These are phyloP conservation scores for Pseudopodoces humilis DNA, from an alignment of 2,113 vertebrate species.

Conservation along the genomic window DNA sequence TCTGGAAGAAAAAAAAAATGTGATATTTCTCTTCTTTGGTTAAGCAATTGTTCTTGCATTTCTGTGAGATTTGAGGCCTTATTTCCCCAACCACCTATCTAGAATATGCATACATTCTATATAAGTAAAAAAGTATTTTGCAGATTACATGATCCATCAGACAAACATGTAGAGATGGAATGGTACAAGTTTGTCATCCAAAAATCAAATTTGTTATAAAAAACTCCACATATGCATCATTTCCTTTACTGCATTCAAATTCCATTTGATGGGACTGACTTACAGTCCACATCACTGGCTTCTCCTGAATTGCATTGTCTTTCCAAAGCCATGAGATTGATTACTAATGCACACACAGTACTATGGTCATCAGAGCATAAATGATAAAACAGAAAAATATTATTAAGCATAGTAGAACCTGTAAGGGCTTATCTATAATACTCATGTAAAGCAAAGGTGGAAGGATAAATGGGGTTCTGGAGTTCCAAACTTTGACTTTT, in stretches of 20 bases:
- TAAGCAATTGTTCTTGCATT: neutral
- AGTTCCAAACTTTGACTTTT: neutral
- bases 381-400: neutral
- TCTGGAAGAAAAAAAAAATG: neutral
- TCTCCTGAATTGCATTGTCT: neutral
- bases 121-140: neutral
- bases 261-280: neutral
- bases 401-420: neutral
- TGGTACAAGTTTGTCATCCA: neutral
- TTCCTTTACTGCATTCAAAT: neutral
- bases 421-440: neutral
- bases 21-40: neutral
- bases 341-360: neutral
- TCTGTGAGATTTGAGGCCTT: neutral
- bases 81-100: neutral
- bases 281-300: neutral
- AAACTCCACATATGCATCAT: neutral
- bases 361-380: neutral
- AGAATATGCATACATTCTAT: neutral
- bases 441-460: neutral
- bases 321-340: neutral
- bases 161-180: neutral
- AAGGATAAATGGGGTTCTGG: rapidly evolving
- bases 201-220: neutral
- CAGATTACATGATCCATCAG: neutral